phyloP scores from a whole-genome alignment of 2,797 vertebrate species.

The Danionella dracula region DNA sequence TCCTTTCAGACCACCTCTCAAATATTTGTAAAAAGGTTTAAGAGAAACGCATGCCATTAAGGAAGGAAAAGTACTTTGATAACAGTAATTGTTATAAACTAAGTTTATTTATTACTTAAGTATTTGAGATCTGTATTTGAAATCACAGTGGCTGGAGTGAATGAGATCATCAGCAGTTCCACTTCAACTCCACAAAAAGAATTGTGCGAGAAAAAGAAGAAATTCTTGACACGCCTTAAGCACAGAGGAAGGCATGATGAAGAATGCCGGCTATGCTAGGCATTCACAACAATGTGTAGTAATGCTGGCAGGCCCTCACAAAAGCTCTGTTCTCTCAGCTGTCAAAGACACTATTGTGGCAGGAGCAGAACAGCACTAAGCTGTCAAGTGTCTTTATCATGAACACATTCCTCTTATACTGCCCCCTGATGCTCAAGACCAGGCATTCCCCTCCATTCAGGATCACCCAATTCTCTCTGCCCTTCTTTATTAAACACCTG shows the following conservation, averaged over 20 bases:
- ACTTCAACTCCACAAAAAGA: constrained; percentile 49
- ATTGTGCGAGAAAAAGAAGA: constrained; percentile 65
- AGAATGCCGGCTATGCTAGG: constrained; percentile 89
- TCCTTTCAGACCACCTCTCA: too few species aligned
- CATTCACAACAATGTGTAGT: constrained; percentile 96
- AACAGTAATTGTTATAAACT: too few species aligned
- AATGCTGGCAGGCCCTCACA: constrained; percentile 78
- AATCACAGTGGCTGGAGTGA: too few species aligned
- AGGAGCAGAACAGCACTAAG: constrained; percentile 72
- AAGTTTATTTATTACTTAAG: too few species aligned
- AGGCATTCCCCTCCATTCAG: constrained; percentile 64
- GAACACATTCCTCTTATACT: constrained; percentile 87
- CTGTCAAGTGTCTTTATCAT: constrained; percentile 88
- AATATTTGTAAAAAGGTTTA: too few species aligned
- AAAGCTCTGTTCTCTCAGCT: constrained; percentile 87
- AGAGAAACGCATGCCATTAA: too few species aligned
- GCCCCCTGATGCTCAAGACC: constrained; percentile 72
- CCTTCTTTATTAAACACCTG: constrained; percentile 43
- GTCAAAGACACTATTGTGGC: constrained; percentile 94
- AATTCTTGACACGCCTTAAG: constrained; percentile 76
- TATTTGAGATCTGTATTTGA: too few species aligned
- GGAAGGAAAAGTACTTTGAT: too few species aligned
- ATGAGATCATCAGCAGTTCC: constrained; percentile 30
- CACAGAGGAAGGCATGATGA: constrained; percentile 73
- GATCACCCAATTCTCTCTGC: constrained; percentile 24